Evolutionary conservation across 2,113 vertebrate genomes (phyloP), one percentile per base, ranked within the genome.

Genomic region (Lophochroa leadbeateri): DNA sequence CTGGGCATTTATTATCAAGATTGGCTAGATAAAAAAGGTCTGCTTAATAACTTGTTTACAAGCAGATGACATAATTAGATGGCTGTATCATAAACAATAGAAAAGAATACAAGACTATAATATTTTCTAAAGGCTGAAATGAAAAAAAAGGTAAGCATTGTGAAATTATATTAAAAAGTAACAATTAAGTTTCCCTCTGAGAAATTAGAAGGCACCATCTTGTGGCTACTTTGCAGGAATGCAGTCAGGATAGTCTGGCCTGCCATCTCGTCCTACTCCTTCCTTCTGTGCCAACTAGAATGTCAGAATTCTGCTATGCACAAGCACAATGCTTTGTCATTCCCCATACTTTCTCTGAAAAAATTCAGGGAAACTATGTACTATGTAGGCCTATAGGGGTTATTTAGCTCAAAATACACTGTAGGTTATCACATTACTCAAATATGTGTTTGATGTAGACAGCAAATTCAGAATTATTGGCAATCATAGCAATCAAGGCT

Each of bases 1-100:
- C 64, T 83, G 95, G 93, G 90, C 91, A 92, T 96, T 98, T 96
- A 91, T 96, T 97, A 96, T 97, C 96, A 95, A 98, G 96, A 97
- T 72, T 95, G 82, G 87, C 92, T 97, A 86, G 94, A 89, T 96
- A 81, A 97, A 97, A 98, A 97, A 98, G 94, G 88, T 76, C 90
- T 97, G 92, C 94, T 95, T 96, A 70, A 96, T 79, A 96, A 86
- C 82, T 93, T 69, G 44, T 81, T 94, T 95, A 46, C 21, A 94
- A 97, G 52, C 55, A 96, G 63, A 96, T 84, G 49, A 79, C 86
- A 88, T 94, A 95, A 89, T 75, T 86, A 86, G 63, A 89, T 72
- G 70, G 77, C 92, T 94, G 50, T 69, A 74, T 35, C 29, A 93
- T 89, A 96, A 94, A 86, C 39, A 94, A 87, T 35, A 87, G 33